Conservation (phyloP, 35 echinoderm and acorn worm species). For the Ptychodera flava region DNA sequence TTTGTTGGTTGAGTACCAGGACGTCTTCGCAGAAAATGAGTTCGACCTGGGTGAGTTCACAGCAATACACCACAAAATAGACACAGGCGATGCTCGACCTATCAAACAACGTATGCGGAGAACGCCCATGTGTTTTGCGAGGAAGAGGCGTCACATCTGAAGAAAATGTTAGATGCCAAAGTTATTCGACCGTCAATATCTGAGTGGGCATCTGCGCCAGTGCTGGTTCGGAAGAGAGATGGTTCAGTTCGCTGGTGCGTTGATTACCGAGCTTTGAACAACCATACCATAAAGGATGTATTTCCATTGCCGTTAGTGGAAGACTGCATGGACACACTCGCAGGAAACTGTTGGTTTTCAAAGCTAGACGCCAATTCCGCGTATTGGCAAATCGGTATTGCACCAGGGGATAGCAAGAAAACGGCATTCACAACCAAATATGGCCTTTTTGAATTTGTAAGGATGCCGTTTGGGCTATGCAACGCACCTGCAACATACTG, state of each 20-base stretch:
- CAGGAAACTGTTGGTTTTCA: conserved; percentile 15
- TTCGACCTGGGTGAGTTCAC: conserved; percentile 38
- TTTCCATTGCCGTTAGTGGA: conserved; percentile 22
- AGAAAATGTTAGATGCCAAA: conserved; percentile 39
- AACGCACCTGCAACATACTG: conserved; percentile 49
- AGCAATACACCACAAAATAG: conserved; percentile 18
- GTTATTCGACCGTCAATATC: conserved; percentile 44
- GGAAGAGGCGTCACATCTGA: conserved; percentile 24
- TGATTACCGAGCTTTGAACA: conserved; percentile 33
- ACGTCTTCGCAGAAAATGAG: conserved; percentile 33
- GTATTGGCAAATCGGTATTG: conserved; percentile 20
- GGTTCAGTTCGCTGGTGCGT: conserved; percentile 43
- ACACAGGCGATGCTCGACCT: too few relatives aligned
- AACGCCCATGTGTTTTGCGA: conserved; percentile 31
- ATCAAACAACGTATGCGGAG: too few relatives aligned
- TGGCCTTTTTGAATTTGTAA: conserved; percentile 26
- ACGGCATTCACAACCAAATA: conserved; percentile 30
- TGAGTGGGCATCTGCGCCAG: conserved; percentile 46
- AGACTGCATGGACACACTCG: conserved; percentile 11
- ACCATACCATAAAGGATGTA: conserved; percentile 34
- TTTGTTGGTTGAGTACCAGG: conserved; percentile 22
- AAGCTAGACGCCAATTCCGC: not conserved
- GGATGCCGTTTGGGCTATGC: conserved; percentile 34
- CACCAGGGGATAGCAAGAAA: not conserved
- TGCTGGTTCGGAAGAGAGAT: conserved; percentile 47